Evolutionary conservation across 2,113 vertebrate genomes (phyloP).

Genomic region (Nanorana parkeri): DNA sequence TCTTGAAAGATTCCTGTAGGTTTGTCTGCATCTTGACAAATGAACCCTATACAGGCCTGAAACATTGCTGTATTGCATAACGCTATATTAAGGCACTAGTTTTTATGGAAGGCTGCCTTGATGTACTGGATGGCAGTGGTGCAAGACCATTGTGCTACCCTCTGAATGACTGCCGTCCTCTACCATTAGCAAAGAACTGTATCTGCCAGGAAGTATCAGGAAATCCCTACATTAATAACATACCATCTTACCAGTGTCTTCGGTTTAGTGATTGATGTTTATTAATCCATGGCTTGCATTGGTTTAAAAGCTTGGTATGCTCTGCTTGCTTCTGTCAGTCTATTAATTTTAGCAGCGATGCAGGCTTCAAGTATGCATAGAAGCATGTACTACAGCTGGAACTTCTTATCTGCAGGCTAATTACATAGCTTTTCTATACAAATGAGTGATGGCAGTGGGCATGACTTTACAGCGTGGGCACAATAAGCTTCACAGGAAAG

Average conservation of each 20-base stretch:
- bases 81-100: too few relatives aligned
- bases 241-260: not conserved
- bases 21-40: too few relatives aligned
- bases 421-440: not conserved
- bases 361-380: not conserved
- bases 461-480: not conserved
- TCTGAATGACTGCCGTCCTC: too few relatives aligned
- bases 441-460: constrained; percentile 29
- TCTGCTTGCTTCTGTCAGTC: constrained; percentile 8
- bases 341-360: not conserved
- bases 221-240: not conserved
- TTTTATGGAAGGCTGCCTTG: too few relatives aligned
- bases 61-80: too few relatives aligned
- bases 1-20: too few relatives aligned
- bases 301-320: constrained; percentile 3
- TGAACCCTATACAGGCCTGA: too few relatives aligned
- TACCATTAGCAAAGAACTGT: too few relatives aligned
- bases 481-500: not conserved
- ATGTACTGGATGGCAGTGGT: too few relatives aligned
- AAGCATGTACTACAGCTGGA: constrained; percentile 24
- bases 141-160: too few relatives aligned
- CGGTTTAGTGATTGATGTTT: constrained; percentile 20
- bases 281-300: constrained; percentile 21
- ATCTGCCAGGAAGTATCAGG: too few relatives aligned
- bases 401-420: constrained; percentile 30